phyloP scores from a whole-genome alignment of 2,797 vertebrate species.

The Tragelaphus eurycerus region DNA sequence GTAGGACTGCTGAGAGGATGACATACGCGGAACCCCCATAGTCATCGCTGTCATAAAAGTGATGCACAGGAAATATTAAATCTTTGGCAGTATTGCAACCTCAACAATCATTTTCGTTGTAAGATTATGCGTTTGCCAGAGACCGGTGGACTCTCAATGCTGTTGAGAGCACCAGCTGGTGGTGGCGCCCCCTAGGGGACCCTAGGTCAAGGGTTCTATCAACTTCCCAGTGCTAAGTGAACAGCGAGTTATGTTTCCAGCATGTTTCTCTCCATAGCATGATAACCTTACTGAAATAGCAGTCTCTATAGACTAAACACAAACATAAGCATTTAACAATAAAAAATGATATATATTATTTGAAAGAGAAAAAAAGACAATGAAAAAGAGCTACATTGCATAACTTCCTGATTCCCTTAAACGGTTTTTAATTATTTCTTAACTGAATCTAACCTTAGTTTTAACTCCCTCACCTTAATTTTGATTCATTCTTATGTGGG shows the following conservation, averaged over 20 bases:
- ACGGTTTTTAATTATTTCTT: constrained; percentile 48
- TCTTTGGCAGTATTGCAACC: background rate
- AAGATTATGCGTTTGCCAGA: background rate
- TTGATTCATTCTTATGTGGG: background rate
- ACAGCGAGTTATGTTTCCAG: background rate
- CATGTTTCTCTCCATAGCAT: background rate
- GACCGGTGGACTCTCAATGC: background rate
- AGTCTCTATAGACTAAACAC: background rate
- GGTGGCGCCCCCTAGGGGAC: constrained; percentile 3
- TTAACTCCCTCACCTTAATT: constrained; percentile 34
- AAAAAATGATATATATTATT: background rate
- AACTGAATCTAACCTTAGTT: constrained; percentile 38
- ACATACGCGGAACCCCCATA: background rate
- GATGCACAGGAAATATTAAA: background rate
- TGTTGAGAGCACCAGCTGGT: constrained; percentile 37
- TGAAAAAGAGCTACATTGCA: background rate
- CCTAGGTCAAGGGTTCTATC: background rate
- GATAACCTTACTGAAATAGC: background rate
- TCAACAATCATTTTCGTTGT: background rate
- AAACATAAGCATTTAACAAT: background rate
- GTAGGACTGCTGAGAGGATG: background rate
- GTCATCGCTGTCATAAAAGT: background rate
- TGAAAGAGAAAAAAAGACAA: background rate
- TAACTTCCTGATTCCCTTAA: constrained; percentile 37
- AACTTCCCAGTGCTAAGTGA: background rate